Evolutionary conservation across 2,888 invertebrate species (phyloP).

Genomic region (Nyleta sp.): DNA sequence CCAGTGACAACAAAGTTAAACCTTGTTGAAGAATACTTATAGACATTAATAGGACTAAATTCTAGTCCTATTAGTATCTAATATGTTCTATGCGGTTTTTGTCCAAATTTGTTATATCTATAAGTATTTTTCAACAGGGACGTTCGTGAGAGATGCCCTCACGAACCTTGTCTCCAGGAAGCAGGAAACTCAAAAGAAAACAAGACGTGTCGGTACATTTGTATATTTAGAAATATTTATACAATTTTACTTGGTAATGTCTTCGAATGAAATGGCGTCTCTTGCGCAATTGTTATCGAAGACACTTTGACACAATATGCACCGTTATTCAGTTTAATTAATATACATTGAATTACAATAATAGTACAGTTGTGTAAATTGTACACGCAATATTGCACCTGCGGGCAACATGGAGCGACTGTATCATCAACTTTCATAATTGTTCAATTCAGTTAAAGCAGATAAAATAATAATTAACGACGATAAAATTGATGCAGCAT

Average conservation of each 20-base stretch:
- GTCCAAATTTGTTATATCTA: no score
- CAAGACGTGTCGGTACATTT: slow-evolving; percentile 69
- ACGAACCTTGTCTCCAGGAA: no score
- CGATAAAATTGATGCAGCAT: background rate
- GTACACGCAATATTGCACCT: slow-evolving; percentile 76
- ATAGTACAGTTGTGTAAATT: slow-evolving; percentile 77
- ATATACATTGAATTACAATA: slow-evolving; percentile 80
- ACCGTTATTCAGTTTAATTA: slow-evolving; percentile 70
- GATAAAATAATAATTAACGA: slow-evolving; percentile 21
- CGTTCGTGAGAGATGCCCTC: no score
- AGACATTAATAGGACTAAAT: no score
- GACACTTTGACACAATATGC: slow-evolving; percentile 64
- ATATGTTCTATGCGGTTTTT: no score
- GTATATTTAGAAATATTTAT: slow-evolving; percentile 81
- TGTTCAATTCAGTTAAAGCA: background rate
- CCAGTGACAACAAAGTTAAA: no score
- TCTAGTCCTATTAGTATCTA: no score
- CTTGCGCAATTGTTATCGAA: slow-evolving; percentile 38
- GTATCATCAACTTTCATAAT: slow-evolving; percentile 6
- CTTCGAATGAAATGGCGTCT: slow-evolving; percentile 37
- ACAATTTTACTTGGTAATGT: slow-evolving; percentile 70
- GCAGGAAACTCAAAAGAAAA: no score
- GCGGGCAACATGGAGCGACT: slow-evolving; percentile 65
- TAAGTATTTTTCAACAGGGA: no score
- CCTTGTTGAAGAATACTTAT: no score